Conservation (phyloP, 2,888 invertebrate species). For the Hanleya hanleyi region DNA sequence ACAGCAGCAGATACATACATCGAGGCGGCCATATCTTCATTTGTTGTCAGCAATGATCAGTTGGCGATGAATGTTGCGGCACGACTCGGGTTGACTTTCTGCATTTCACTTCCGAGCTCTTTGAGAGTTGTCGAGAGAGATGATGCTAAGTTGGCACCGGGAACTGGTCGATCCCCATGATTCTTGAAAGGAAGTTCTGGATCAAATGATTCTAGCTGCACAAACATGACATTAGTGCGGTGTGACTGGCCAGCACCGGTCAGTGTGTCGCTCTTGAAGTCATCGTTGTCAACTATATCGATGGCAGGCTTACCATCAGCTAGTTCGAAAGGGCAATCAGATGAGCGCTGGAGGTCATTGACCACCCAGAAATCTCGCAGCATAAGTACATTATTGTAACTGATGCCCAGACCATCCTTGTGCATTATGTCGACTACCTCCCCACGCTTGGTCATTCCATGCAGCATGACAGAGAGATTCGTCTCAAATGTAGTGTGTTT, state of each 20-base stretch:
- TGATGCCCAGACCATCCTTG: background rate
- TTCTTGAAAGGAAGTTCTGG: background rate
- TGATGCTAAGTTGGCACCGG: background rate
- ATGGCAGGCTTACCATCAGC: background rate
- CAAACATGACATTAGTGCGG: slow-evolving; percentile 10
- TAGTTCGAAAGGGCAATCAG: background rate
- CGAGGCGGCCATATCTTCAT: too few relatives aligned
- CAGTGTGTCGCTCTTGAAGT: slow-evolving; percentile 21
- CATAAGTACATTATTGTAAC: slow-evolving; percentile 9
- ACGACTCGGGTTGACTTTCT: too few relatives aligned
- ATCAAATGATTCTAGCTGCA: background rate
- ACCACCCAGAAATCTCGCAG: too few relatives aligned
- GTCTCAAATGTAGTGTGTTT: too few relatives aligned
- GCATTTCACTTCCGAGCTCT: background rate
- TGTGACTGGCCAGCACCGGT: too few relatives aligned
- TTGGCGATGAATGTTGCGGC: too few relatives aligned
- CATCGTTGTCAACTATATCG: slow-evolving; percentile 19
- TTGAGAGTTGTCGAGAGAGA: background rate
- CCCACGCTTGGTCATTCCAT: background rate
- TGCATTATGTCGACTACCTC: too few relatives aligned
- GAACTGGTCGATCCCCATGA: background rate
- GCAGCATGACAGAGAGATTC: background rate
- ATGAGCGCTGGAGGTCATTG: too few relatives aligned
- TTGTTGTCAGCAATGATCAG: too few relatives aligned
- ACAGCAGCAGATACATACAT: too few relatives aligned